Conservation (phyloP, 2,113 vertebrate species). For the Porphyrio hochstetteri region DNA sequence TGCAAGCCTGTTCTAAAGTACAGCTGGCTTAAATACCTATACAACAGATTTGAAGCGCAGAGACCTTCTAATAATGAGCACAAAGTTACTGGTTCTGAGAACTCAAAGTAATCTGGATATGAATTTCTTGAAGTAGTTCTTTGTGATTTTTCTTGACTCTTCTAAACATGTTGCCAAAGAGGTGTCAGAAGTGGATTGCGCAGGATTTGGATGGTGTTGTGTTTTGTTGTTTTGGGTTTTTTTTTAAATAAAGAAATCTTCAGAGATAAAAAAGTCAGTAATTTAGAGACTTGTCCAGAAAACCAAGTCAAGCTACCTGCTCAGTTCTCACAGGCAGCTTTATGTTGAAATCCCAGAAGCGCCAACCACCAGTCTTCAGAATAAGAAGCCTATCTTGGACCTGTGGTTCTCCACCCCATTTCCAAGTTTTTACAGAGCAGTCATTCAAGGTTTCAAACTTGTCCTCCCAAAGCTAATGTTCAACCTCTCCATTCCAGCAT, state of each 20-base stretch:
- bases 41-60: neutral
- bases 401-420: neutral
- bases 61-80: neutral
- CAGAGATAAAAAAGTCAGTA: neutral
- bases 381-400: neutral
- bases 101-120: neutral
- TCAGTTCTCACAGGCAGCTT: neutral
- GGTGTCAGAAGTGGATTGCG: neutral
- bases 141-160: neutral
- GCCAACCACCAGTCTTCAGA: neutral
- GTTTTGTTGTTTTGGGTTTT: neutral
- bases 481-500: neutral
- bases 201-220: neutral
- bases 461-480: neutral
- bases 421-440: neutral
- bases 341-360: neutral
- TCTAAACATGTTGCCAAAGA: neutral
- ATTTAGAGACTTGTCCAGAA: neutral
- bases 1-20: neutral
- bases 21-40: neutral
- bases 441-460: neutral
- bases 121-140: neutral
- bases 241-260: neutral
- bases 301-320: neutral
- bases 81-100: neutral